These are phyloP conservation scores for Drosophila longiperda DNA, from an alignment of 2,888 invertebrate species.

Conservation along the genomic window DNA sequence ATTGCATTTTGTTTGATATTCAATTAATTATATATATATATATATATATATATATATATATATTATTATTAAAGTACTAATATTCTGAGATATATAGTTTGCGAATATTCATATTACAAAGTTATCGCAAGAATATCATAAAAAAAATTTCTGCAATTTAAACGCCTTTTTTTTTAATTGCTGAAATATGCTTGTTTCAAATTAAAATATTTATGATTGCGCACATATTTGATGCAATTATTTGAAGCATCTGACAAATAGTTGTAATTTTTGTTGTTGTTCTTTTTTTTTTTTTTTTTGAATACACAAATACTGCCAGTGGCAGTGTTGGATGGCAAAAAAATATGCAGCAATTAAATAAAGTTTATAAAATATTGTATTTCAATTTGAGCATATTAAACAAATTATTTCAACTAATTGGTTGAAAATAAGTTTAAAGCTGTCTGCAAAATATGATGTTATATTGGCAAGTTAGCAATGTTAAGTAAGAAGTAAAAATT, in stretches of 20 bases:
- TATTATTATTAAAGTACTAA: not conserved
- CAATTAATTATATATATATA: conserved; percentile 5
- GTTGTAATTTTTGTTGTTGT: not conserved
- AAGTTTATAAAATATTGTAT: conserved; percentile 9
- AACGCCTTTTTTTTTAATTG: not conserved
- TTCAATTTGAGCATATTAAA: conserved; percentile 25
- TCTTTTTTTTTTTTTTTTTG: not conserved
- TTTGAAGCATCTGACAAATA: conserved; percentile 36
- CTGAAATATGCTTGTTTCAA: not conserved
- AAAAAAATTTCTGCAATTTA: not conserved
- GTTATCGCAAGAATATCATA: not conserved
- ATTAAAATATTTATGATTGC: not conserved
- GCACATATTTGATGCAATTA: conserved; percentile 20
- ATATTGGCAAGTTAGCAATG: not conserved
- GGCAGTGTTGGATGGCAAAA: not conserved
- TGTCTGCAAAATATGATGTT: not conserved
- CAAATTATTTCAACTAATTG: conserved; percentile 6
- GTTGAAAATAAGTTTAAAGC: not conserved
- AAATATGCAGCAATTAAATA: not conserved
- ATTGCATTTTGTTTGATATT: conserved; percentile 20
- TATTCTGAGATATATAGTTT: not conserved
- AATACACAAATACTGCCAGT: not conserved
- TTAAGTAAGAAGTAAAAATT: not conserved
- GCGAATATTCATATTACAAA: not conserved
- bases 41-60: no score